Base-by-base conservation (phyloP, 2,113 vertebrate genomes). In the Nematolebias whitei region DNA sequence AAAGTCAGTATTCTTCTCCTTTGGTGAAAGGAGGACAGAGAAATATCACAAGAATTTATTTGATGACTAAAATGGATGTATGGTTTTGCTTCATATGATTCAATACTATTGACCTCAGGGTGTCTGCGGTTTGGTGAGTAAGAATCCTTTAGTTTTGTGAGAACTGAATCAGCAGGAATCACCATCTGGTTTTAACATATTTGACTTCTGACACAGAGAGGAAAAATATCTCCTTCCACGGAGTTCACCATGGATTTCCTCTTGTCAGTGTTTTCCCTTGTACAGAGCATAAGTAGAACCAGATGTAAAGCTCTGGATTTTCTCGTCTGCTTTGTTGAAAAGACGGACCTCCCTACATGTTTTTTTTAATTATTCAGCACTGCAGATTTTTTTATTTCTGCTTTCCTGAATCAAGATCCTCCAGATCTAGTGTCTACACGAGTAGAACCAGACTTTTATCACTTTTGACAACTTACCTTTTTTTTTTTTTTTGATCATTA, bases 151-250 rank as follows among this genome's bases (percentile, higher is more conserved):
- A 38, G 49, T 49, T 38, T 14, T 16, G 26, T 55, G 7, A 44
- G 32, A 59, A 63, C 43, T 63, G 26, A 55, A 64, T 65, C 49
- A 39, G 67, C 20, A 59, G 32, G 55, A 78, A 38, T 68, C 50
- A 35, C 78, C 89, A 90, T 89, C 88, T 88, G 88, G 74, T 84
- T 85, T 84, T 29, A 60, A 79, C 70, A 83, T 86, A 52, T 82
- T 49, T 71, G 73, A 82, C 53, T 50, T 73, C 23, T 82, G 72
- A 85, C 43, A 45, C 49, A 72, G 78, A 71, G 0, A 20, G 48
- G 12, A 79, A 39, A 64, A 56, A 58, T 55, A 52, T 47, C 50
- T 48, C 48, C 65, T 85, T 69, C 2, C 74, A 74, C 47, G 71
- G 81, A 16, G 5, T 59, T 85, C 67, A 48, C 61, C 61, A 12